Conservation (phyloP, 1,140 invertebrate species). For the Heliconius melpomene region DNA sequence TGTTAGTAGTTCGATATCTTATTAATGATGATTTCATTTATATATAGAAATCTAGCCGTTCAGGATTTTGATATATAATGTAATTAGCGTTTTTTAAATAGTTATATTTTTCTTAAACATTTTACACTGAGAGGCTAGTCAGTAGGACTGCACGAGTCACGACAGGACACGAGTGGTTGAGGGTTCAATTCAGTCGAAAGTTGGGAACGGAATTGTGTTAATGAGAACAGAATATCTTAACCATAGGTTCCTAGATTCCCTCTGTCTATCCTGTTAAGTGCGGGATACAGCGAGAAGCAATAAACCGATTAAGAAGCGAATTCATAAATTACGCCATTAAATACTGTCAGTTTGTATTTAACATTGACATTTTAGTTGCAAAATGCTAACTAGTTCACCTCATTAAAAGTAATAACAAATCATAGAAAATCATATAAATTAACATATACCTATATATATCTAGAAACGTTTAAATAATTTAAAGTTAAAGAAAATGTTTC, state of each 20-base stretch:
- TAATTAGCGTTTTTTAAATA: neutral
- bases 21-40: neutral
- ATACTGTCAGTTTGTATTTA: constrained; percentile 1
- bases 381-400: neutral
- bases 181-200: too few relatives aligned
- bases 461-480: constrained; percentile 30
- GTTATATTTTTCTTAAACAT: neutral
- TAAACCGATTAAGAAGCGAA: neutral
- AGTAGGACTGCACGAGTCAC: too few relatives aligned
- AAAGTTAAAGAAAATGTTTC: constrained; percentile 37
- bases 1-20: neutral
- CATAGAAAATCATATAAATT: constrained; percentile 22
- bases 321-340: neutral
- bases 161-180: too few relatives aligned
- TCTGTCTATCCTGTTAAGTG: too few relatives aligned
- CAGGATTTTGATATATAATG: too few relatives aligned
- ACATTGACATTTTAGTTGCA: neutral
- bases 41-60: neutral
- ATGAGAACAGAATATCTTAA: too few relatives aligned
- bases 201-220: too few relatives aligned
- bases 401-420: constrained; percentile 10
- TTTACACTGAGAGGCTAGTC: neutral
- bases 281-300: too few relatives aligned
- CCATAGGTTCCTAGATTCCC: too few relatives aligned
- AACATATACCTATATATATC: neutral